A percentile compares a stretch with the other conserved stretches of the same genome.
Evolutionary conservation across 2,888 invertebrate species (phyloP).

Genomic region (Brachypalpus laphriformis): DNA sequence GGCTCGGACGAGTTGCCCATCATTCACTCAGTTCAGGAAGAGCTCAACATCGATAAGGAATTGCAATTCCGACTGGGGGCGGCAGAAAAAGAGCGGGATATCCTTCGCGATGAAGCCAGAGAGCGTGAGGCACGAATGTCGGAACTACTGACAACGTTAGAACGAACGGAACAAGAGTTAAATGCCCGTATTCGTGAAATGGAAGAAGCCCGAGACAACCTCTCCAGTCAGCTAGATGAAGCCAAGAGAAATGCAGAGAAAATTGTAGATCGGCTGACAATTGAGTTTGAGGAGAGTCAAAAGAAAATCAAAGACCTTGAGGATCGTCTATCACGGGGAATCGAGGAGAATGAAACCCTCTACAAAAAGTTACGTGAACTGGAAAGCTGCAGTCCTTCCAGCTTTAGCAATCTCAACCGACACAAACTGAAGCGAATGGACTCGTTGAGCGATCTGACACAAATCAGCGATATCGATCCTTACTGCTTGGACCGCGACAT

Average conservation of each 20-base stretch:
- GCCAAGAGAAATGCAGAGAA: slow-evolving; percentile 88
- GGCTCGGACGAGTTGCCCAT: slow-evolving; percentile 84
- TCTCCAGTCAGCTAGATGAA: slow-evolving; percentile 86
- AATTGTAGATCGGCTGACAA: slow-evolving; percentile 87
- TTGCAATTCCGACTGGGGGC: slow-evolving; percentile 88
- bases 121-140: slow-evolving; percentile 90
- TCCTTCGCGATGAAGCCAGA: slow-evolving; percentile 89
- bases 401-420: slow-evolving; percentile 81
- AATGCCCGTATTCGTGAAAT: slow-evolving; percentile 88
- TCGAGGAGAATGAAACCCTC: slow-evolving; percentile 90
- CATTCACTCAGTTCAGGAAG: slow-evolving; percentile 80
- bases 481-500: slow-evolving; percentile 89
- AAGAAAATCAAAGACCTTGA: slow-evolving; percentile 83
- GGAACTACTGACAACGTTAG: slow-evolving; percentile 89
- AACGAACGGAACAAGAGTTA: slow-evolving; percentile 90
- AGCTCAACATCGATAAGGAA: slow-evolving; percentile 84
- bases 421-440: slow-evolving; percentile 86
- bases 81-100: slow-evolving; percentile 89
- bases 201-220: slow-evolving; percentile 87
- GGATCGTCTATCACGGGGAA: slow-evolving; percentile 86
- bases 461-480: slow-evolving; percentile 90
- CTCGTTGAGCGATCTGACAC: slow-evolving; percentile 91
- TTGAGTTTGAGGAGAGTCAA: slow-evolving; percentile 88
- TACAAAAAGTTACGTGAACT: slow-evolving; percentile 89
- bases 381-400: slow-evolving; percentile 84